phyloP scores from a whole-genome alignment of 2,113 vertebrate species.

The Pogona vitticeps region DNA sequence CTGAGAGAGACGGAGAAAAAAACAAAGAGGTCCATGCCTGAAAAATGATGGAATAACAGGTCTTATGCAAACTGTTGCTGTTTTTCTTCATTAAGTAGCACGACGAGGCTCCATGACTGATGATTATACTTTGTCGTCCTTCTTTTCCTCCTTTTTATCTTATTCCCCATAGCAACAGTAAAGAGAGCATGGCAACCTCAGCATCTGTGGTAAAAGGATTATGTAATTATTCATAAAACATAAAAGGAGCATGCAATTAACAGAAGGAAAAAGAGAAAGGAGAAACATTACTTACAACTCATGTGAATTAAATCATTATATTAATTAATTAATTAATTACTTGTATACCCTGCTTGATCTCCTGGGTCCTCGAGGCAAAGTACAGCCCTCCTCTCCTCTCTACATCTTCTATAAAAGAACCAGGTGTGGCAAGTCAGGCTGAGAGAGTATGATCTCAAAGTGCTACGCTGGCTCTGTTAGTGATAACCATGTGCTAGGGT shows the following conservation, averaged over 20 bases:
- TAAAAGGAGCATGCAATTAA: constrained; percentile 3
- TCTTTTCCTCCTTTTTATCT: neutral
- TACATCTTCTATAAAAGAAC: too few relatives aligned
- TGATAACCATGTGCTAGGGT: too few relatives aligned
- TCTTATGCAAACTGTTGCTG: neutral
- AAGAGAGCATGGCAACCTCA: neutral
- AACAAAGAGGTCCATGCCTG: neutral
- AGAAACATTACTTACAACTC: neutral
- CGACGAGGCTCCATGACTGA: neutral
- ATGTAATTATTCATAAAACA: neutral
- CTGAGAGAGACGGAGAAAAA: neutral
- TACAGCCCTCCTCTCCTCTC: neutral
- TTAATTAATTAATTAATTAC: neutral
- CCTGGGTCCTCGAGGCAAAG: too few relatives aligned
- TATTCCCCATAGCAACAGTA: constrained; percentile 9
- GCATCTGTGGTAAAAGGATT: neutral
- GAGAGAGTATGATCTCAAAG: too few relatives aligned
- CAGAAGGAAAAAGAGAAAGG: neutral
- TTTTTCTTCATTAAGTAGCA: constrained; percentile 3
- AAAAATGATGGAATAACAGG: neutral
- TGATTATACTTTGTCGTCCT: constrained; percentile 2
- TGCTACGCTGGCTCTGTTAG: too few relatives aligned
- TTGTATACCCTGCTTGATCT: too few relatives aligned
- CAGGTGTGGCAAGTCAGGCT: too few relatives aligned
- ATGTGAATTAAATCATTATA: neutral